Conservation (phyloP, 2,113 vertebrate species). For the Microcebus jonahi region DNA sequence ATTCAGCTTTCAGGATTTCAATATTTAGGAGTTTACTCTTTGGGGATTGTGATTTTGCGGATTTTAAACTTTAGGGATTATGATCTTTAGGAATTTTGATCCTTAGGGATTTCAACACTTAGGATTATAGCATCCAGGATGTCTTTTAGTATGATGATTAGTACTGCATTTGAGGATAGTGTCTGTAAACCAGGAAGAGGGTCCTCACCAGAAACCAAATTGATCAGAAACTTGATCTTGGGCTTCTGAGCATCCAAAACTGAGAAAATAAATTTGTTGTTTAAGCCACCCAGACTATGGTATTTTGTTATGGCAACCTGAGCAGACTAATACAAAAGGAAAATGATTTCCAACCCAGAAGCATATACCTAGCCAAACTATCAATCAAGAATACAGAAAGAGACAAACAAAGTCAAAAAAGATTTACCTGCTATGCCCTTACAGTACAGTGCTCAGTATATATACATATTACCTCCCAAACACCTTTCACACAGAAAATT, state of each 20-base stretch:
- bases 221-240: background rate
- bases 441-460: too few relatives aligned
- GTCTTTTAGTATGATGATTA: background rate
- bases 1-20: background rate
- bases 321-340: background rate
- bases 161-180: background rate
- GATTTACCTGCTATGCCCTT: background rate
- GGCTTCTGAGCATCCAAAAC: background rate
- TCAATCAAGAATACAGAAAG: background rate
- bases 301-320: background rate
- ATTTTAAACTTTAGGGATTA: background rate
- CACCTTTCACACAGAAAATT: background rate
- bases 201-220: background rate
- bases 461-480: too few relatives aligned
- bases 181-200: background rate
- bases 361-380: background rate
- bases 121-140: background rate
- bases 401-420: background rate
- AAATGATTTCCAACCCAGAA: background rate
- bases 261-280: background rate
- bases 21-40: background rate
- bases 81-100: background rate
- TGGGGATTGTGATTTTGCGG: background rate
- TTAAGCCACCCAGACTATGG: background rate
- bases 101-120: background rate